Conservation (phyloP, 2,797 vertebrate genomes). For the Rhinichthys osculus region DNA sequence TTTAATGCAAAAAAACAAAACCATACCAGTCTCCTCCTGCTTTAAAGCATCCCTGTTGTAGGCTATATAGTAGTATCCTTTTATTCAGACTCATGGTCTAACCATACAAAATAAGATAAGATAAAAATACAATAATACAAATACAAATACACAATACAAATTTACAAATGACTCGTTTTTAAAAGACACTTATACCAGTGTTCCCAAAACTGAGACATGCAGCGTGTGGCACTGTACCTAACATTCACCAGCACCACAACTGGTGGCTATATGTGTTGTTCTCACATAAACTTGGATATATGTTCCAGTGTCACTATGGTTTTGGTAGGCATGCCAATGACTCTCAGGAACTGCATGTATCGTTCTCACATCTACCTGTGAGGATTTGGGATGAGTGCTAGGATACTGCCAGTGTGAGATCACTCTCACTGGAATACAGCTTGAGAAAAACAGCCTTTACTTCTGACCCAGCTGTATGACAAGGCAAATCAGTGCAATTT, state of each 20-base stretch:
- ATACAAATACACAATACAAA: too few relatives aligned
- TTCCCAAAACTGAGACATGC: too few relatives aligned
- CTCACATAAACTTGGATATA: slow-evolving; percentile 14
- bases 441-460: slow-evolving; percentile 69
- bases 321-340: slow-evolving; percentile 61
- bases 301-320: slow-evolving; percentile 61
- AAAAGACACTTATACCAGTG: too few relatives aligned
- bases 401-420: slow-evolving; percentile 60
- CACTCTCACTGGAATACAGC: slow-evolving; percentile 55
- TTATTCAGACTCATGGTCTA: too few relatives aligned
- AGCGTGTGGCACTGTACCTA: too few relatives aligned
- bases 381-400: slow-evolving; percentile 61
- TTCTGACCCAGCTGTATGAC: background rate
- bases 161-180: too few relatives aligned
- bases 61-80: too few relatives aligned
- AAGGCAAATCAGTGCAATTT: slow-evolving; percentile 4
- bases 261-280: too few relatives aligned
- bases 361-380: slow-evolving; percentile 62
- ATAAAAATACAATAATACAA: too few relatives aligned
- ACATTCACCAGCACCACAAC: too few relatives aligned
- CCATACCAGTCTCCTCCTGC: background rate
- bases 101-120: too few relatives aligned
- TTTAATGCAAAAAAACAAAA: background rate
- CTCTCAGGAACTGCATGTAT: slow-evolving; percentile 38
- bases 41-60: background rate